Percentiles rank a stretch among this genome's conserved stretches.
Conservation (phyloP, 1,140 invertebrate genomes). For the Dolichoris vasculosae region DNA sequence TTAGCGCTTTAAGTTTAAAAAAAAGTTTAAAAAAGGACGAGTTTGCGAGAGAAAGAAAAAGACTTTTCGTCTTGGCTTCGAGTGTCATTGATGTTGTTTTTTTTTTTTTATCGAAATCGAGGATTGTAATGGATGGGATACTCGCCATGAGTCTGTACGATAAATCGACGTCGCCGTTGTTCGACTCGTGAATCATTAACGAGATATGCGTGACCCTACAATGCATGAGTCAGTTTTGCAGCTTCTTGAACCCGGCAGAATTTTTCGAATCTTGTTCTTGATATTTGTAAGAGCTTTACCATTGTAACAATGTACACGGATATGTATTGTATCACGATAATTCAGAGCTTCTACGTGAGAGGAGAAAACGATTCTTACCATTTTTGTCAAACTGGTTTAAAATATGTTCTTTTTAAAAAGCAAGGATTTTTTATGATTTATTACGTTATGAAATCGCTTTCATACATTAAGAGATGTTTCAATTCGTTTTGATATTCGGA, state of each 20-base stretch:
- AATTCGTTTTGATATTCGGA: no score
- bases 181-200: constrained; percentile 15
- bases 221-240: not conserved
- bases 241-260: not conserved
- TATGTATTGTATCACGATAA: not conserved
- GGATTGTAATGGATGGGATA: not conserved
- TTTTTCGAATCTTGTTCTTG: not conserved
- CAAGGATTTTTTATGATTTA: no score
- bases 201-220: not conserved
- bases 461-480: no score
- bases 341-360: no score
- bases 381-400: not conserved
- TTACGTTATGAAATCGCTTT: no score
- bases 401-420: not conserved
- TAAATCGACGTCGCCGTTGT: not conserved
- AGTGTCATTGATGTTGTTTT: not conserved
- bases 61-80: not conserved
- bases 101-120: not conserved
- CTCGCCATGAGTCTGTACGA: not conserved
- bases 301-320: not conserved
- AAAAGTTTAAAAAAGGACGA: not conserved
- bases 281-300: not conserved
- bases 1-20: not conserved
- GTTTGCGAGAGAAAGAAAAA: not conserved
- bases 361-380: not conserved